Percentiles rank a stretch among this genome's conserved stretches.
Evolutionary conservation across 1,140 invertebrate species (phyloP).

Genomic region (Oryctes rhinoceros): DNA sequence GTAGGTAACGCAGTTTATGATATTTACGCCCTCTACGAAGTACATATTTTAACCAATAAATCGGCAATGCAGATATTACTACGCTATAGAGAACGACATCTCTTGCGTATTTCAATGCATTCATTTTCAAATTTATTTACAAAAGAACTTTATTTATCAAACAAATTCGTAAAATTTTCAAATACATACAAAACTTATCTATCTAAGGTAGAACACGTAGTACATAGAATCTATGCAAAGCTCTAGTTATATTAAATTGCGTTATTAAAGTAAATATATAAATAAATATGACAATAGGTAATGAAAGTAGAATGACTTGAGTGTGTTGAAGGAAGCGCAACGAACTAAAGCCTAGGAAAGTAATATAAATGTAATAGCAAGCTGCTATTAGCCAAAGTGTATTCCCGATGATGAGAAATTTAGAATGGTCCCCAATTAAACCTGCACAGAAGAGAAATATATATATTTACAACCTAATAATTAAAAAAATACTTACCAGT

Average conservation of each 20-base stretch:
- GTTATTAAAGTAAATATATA: slow-evolving; percentile 75
- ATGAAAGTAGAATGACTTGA: slow-evolving; percentile 84
- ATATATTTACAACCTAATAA: neutral
- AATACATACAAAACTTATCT: slow-evolving; percentile 12
- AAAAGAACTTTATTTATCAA: slow-evolving; percentile 16
- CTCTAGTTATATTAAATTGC: slow-evolving; percentile 73
- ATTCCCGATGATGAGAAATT: slow-evolving; percentile 83
- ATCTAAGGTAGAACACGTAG: neutral
- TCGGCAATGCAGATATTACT: no score
- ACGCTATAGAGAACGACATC: no score
- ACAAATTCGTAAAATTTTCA: neutral
- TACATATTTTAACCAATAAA: no score
- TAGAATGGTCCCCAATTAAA: slow-evolving; percentile 79
- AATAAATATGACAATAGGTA: slow-evolving; percentile 80
- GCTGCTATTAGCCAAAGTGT: slow-evolving; percentile 92
- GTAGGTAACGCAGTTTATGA: no score
- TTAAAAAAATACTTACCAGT: slow-evolving; percentile 71
- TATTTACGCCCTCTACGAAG: no score
- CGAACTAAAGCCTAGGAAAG: slow-evolving; percentile 96
- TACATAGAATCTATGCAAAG: slow-evolving; percentile 5
- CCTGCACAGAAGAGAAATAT: slow-evolving; percentile 65
- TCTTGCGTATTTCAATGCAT: no score
- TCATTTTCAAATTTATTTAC: neutral
- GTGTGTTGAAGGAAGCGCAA: slow-evolving; percentile 91
- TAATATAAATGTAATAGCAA: slow-evolving; percentile 96